Evolutionary conservation across 2,888 invertebrate species (phyloP).

Genomic region (Thysanoteuthis rhombus): DNA sequence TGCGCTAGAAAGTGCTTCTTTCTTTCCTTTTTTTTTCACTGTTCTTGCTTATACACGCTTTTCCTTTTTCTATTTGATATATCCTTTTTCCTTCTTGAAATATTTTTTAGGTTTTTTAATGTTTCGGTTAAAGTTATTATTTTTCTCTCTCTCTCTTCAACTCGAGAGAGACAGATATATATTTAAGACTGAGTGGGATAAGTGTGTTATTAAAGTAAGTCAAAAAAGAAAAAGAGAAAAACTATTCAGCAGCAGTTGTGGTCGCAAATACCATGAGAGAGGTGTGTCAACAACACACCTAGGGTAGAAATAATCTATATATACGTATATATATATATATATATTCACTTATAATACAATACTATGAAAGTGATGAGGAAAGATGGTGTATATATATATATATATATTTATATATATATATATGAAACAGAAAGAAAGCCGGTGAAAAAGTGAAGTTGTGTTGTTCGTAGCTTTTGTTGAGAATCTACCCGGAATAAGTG

Average conservation of each 20-base stretch:
- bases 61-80: too few species aligned
- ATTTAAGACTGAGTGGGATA: too few species aligned
- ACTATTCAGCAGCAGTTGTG: not conserved
- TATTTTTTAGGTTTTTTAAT: too few species aligned
- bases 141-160: too few species aligned
- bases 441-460: not conserved
- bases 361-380: not conserved
- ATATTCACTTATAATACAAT: not conserved
- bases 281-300: constrained; percentile 12
- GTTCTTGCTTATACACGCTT: not conserved
- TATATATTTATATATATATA: too few species aligned
- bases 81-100: too few species aligned
- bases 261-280: not conserved
- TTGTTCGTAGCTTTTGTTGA: not conserved
- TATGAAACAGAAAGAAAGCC: not conserved
- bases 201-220: too few species aligned
- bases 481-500: not conserved
- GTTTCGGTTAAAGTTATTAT: too few species aligned
- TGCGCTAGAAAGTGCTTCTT: too few species aligned
- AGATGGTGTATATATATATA: too few species aligned
- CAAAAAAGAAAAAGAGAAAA: not conserved
- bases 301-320: not conserved
- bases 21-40: not conserved
- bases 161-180: too few species aligned
- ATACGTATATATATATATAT: too few species aligned